These are phyloP conservation scores for Apodemus speciosus DNA, from an alignment of 2,113 vertebrate species.

Conservation along the genomic window DNA sequence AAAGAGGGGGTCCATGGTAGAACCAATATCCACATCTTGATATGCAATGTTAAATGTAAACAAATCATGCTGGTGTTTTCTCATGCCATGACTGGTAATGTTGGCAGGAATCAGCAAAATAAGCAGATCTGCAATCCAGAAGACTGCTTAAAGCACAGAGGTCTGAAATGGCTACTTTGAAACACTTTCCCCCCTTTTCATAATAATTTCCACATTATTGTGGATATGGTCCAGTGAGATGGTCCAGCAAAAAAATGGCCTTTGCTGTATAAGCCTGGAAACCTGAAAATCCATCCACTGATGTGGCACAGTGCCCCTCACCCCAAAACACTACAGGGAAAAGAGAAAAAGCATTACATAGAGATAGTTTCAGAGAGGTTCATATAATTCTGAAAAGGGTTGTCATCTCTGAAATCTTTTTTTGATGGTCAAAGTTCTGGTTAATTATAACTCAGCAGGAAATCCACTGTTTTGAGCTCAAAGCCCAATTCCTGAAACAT, in stretches of 20 bases:
- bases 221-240: background rate
- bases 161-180: background rate
- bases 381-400: background rate
- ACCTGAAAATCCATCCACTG: too few species aligned
- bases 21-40: background rate
- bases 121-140: background rate
- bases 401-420: conserved; percentile 16
- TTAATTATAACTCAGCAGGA: conserved; percentile 65
- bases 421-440: background rate
- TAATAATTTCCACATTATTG: background rate
- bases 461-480: conserved; percentile 71
- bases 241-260: too few species aligned
- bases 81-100: background rate
- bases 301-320: background rate
- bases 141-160: background rate
- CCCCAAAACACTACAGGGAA: background rate
- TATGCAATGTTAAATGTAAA: background rate
- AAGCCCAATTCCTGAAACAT: conserved; percentile 57
- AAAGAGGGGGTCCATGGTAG: background rate
- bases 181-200: background rate
- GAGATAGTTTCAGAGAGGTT: background rate
- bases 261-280: background rate
- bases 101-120: background rate
- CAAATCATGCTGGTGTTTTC: background rate
- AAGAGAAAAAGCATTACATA: background rate